Base-by-base conservation (phyloP, 2,797 vertebrate species). In the Cheirogaleus major region DNA sequence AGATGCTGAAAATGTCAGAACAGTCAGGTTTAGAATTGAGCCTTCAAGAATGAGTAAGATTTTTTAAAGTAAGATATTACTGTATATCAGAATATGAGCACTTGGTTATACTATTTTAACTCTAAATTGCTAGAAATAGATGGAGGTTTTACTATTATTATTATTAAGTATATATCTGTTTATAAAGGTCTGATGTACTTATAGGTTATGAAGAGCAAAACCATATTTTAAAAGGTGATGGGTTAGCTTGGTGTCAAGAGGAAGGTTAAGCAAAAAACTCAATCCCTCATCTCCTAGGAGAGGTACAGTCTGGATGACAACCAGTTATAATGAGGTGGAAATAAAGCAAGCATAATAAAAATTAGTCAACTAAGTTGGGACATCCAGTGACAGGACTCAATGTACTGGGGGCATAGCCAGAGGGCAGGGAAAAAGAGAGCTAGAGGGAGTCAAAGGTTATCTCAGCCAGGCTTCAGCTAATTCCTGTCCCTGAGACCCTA, bases 131-230 rank as follows among this genome's bases (percentile, higher is more conserved):
- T 61, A 93, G 43, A 72, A 82, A 48, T 7, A 27, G 32, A 69
- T 59, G 32, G 7, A 0, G 18, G 76, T 86, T 75, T 78, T 84
- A 38, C n/a, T 78, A 63, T 85, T 55, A 87, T 11, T 75, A 59
- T 55, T 57, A 57, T 23, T 57, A 59, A 12, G 23, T 59, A 59
- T 59, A 59, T 59, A 30, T 52, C 52, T 57, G 14, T 75, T 93
- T 86, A 70, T 41, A 67, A 93, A 80, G 67, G 43, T 89, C 79
- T 82, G 87, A 59, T 48, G 79, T 86, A 86, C 69, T 82, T 79
- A 27, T 1, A 83, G 35, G 32, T 70, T 63, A 83, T 57, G 59
- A 72, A 86, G 57, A 94, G 38, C 45, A 91, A 86, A 82, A 73
- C 35, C n/a, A 1, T 30, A 70, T n/a, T 13, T 43, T 78, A 80